Conservation (phyloP, 1,140 invertebrate genomes). For the Polyergus mexicanus region DNA sequence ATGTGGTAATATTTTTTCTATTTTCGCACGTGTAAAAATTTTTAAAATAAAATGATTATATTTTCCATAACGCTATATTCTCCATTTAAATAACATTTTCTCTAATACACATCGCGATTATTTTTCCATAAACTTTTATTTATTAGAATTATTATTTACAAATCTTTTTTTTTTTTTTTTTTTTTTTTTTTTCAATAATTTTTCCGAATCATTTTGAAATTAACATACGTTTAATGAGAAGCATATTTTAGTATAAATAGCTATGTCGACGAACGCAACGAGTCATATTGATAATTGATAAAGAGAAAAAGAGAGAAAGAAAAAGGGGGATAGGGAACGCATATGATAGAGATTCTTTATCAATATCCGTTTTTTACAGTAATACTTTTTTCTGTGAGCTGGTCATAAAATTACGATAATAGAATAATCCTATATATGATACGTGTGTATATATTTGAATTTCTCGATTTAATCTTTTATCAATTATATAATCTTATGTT, state of each 20-base stretch:
- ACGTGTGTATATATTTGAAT: neutral
- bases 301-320: no score
- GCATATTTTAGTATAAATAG: neutral
- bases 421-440: neutral
- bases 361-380: neutral
- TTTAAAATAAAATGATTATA: conserved; percentile 25
- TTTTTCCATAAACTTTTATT: conserved; percentile 15
- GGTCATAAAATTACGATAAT: neutral
- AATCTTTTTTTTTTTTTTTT: conserved; percentile 1
- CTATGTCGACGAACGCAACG: neutral
- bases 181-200: neutral
- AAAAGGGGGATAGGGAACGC: no score
- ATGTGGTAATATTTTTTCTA: neutral
- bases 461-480: neutral
- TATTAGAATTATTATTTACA: neutral
- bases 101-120: neutral
- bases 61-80: conserved; percentile 13
- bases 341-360: neutral
- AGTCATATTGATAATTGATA: neutral
- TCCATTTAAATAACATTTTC: neutral
- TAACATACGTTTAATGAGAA: no score
- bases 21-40: neutral
- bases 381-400: neutral
- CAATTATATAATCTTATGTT: neutral
- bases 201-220: neutral